Percentiles rank a stretch among this genome's conserved stretches.
Conservation (phyloP, 2,797 vertebrate genomes). For the Cryptoprocta ferox region DNA sequence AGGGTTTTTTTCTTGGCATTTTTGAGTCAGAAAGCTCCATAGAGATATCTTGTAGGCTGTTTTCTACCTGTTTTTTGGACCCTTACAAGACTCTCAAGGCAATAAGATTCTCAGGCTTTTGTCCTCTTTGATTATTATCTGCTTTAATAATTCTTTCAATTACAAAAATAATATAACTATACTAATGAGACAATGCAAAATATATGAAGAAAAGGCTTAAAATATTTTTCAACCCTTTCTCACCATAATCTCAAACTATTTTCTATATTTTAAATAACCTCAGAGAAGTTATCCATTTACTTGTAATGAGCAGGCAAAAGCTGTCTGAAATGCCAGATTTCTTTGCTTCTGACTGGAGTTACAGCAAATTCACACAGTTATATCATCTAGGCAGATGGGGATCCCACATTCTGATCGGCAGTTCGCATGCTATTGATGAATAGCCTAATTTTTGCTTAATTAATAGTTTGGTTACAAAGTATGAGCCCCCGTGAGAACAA, state of each 20-base stretch:
- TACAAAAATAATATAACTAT: neutral
- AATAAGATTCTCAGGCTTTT: neutral
- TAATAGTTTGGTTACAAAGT: neutral
- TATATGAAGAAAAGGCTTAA: neutral
- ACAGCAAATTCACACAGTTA: neutral
- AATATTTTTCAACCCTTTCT: slow-evolving; percentile 4
- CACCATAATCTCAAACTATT: neutral
- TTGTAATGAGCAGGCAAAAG: neutral
- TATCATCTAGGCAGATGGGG: neutral
- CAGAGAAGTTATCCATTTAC: neutral
- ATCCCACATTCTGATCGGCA: neutral
- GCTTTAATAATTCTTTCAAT: slow-evolving; percentile 3
- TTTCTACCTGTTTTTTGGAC: neutral
- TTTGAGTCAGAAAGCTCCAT: neutral
- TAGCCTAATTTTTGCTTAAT: neutral
- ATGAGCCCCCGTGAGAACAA: neutral
- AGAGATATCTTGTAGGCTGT: neutral
- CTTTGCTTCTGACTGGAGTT: neutral
- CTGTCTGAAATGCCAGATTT: neutral
- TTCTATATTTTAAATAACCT: neutral
- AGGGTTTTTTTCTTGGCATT: slow-evolving; percentile 21
- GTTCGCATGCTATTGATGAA: neutral
- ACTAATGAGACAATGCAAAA: neutral
- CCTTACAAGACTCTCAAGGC: neutral
- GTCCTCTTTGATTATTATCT: slow-evolving; percentile 4